Conservation (phyloP, 2,888 invertebrate species). For the Diachrysia chrysitis region DNA sequence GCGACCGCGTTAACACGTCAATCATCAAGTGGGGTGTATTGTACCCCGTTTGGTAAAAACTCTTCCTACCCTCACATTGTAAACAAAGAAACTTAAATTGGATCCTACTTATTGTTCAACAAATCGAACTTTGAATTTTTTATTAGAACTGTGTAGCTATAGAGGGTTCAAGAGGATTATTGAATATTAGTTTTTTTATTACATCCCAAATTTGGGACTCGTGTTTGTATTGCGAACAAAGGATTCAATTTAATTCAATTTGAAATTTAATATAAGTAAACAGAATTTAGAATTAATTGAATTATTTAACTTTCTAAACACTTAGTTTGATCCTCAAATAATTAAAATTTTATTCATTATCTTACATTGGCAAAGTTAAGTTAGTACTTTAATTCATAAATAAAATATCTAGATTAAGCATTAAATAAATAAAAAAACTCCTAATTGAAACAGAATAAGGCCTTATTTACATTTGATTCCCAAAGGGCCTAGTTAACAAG, state of each 20-base stretch:
- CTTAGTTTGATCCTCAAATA: neutral
- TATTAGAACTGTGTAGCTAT: constrained; percentile 57
- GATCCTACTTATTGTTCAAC: constrained; percentile 69
- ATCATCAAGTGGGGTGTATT: constrained; percentile 63
- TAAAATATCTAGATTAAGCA: too few relatives aligned
- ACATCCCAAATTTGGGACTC: constrained; percentile 30
- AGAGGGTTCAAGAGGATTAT: constrained; percentile 56
- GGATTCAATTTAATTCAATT: constrained; percentile 29
- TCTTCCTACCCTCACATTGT: constrained; percentile 62
- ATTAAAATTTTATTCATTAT: neutral
- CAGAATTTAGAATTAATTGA: constrained; percentile 8
- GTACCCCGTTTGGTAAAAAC: constrained; percentile 63
- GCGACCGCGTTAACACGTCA: constrained; percentile 67
- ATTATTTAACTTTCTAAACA: neutral
- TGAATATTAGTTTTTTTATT: constrained; percentile 48
- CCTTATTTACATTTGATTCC: constrained; percentile 39
- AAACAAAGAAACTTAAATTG: constrained; percentile 76
- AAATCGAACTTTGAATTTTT: constrained; percentile 75
- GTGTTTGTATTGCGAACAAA: constrained; percentile 32
- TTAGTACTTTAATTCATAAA: neutral
- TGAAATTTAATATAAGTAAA: constrained; percentile 12
- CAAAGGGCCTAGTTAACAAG: constrained; percentile 52
- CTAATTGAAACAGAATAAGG: constrained; percentile 43
- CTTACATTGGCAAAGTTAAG: neutral
- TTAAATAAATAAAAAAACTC: too few relatives aligned